These are phyloP conservation scores for Poecilia picta DNA, from an alignment of 2,797 vertebrate species.

Conservation along the genomic window DNA sequence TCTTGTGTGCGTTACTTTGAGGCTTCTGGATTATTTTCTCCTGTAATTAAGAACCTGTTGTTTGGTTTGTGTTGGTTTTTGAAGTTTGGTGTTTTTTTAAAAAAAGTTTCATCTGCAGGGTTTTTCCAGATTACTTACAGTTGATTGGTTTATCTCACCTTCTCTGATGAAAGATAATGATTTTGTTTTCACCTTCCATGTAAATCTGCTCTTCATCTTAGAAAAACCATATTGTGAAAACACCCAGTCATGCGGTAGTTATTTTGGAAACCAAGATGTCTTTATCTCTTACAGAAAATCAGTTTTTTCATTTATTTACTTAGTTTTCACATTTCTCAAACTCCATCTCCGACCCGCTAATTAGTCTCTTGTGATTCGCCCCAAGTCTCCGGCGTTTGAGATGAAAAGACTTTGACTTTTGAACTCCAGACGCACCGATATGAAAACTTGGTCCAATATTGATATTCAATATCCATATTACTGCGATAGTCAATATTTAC, in stretches of 20 bases:
- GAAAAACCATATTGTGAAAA: not conserved
- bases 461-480: not conserved
- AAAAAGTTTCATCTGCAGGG: not conserved
- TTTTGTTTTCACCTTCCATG: not conserved
- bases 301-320: not conserved
- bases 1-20: not conserved
- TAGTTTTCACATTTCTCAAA: not conserved
- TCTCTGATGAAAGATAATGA: not conserved
- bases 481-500: no score
- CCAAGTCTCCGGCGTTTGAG: not conserved
- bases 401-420: not conserved
- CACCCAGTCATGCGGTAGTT: not conserved
- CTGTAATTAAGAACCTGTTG: not conserved
- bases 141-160: not conserved
- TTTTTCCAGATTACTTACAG: not conserved
- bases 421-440: not conserved
- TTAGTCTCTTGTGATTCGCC: not conserved
- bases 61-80: not conserved
- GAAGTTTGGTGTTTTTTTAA: not conserved
- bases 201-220: not conserved
- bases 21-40: not conserved
- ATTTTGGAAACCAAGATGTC: not conserved
- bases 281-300: not conserved
- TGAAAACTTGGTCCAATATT: not conserved
- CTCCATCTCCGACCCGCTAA: not conserved